A percentile compares a stretch with the other conserved stretches of the same genome.
Conservation (phyloP, 2,797 vertebrate genomes). For the Microctenopoma steveboyesi region DNA sequence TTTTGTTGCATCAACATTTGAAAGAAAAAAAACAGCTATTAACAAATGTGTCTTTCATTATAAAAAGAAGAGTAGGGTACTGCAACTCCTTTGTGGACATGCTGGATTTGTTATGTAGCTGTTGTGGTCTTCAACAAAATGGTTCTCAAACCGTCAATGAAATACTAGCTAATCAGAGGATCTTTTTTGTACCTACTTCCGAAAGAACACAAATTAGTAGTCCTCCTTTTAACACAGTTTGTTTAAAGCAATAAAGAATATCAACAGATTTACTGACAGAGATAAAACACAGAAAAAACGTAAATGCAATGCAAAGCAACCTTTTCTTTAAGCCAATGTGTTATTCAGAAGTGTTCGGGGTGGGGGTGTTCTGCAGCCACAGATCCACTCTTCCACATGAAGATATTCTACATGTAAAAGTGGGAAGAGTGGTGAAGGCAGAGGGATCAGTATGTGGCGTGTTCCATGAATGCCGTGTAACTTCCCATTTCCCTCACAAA, state of each 20-base stretch:
- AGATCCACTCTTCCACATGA: constrained; percentile 15
- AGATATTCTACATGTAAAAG: constrained; percentile 2
- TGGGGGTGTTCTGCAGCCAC: constrained; percentile 1
- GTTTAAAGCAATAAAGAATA: constrained; percentile 76
- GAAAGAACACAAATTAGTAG: constrained; percentile 52
- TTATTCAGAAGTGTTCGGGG: constrained; percentile 24
- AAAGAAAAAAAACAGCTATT: constrained; percentile 59
- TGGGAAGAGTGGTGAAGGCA: constrained; percentile 4
- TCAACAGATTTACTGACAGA: constrained; percentile 78
- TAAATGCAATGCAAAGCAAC: constrained; percentile 56
- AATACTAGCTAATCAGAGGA: constrained; percentile 44
- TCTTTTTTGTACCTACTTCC: constrained; percentile 26
- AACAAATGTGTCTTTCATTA: constrained; percentile 65
- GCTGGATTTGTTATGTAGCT: constrained; percentile 45
- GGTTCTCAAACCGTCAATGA: constrained; percentile 44
- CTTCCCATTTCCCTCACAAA: constrained; percentile 7
- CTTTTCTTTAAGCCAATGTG: constrained; percentile 21
- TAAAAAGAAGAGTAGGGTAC: constrained; percentile 58
- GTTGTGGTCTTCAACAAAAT: constrained; percentile 62
- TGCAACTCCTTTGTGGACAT: constrained; percentile 54
- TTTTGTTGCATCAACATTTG: constrained; percentile 65
- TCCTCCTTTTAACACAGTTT: constrained; percentile 69
- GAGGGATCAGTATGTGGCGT: neutral
- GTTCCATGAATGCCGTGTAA: neutral
- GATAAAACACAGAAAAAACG: constrained; percentile 66